Base-by-base conservation (phyloP, 2,113 vertebrate species). In the Craseonycteris thonglongyai region DNA sequence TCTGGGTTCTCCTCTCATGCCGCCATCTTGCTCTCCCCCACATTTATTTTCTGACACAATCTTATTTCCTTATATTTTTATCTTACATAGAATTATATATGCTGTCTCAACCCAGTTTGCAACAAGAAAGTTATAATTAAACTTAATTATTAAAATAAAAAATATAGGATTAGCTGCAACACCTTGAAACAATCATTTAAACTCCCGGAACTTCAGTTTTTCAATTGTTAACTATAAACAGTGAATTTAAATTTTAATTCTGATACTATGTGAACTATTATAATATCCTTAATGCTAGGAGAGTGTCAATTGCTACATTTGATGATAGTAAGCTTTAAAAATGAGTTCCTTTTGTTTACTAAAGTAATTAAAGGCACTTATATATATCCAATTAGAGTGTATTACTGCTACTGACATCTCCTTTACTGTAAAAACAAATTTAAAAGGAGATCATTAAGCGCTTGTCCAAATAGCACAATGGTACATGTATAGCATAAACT, bases 231-330 rank as follows among this genome's bases (percentile, higher is more conserved):
- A 92, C 51, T 54, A 63, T 58, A 81, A 84, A 88, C 10, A 49
- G 49, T 72, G 45, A 87, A 28, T 82, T 92, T 78, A 66, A 59
- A 78, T 83, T 93, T 78, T 93, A 56, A 85, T 93, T 85, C 38
- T 65, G 26, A 49, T 68, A 59, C 8, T 94, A 78, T 11, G 56
- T 49, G 51, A 88, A 87, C 83, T 83, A 56, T 33, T 83, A 61
- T 51, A 45, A 49, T 58, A 78, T 88, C 58, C 49, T 79, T 87
- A 49, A 90, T 86, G 49, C 24, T 68, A 21, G 13, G 16, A 88
- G 49, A 78, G 74, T 90, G 51, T 75, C 74, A 86, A 35, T 13
- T 83, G 19, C 18, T 42, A 69, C 0, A 61, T 68, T 35, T 88
- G 72, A 90, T 69, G 33, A 86, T 1, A 93, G 33, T 68, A 93